phyloP scores from a whole-genome alignment of 2,888 invertebrate genomes.

The Furcula furcula region DNA sequence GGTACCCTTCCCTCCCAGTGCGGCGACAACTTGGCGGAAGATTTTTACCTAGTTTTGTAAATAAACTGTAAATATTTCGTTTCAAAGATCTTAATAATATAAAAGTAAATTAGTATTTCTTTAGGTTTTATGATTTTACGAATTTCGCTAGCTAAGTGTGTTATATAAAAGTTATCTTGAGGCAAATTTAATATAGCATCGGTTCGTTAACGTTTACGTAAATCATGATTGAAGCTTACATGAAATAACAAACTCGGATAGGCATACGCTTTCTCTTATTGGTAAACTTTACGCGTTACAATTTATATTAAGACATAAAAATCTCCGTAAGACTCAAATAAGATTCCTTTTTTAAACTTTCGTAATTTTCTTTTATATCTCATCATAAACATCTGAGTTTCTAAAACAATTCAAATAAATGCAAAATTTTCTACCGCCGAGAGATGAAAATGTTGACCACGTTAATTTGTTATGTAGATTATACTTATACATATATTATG shows the following conservation, averaged over 20 bases:
- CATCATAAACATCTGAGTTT: slow-evolving; percentile 1
- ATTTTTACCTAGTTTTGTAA: no score
- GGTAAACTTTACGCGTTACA: slow-evolving; percentile 1
- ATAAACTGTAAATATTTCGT: no score
- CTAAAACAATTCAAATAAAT: slow-evolving; percentile 2
- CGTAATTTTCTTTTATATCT: slow-evolving; percentile 1
- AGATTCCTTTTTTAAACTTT: neutral
- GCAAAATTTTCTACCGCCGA: neutral
- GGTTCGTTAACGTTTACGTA: neutral
- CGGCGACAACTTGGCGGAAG: no score
- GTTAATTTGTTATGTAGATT: neutral
- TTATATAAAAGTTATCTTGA: neutral
- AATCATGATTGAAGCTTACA: neutral
- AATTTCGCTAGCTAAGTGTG: no score
- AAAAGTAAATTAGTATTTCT: no score
- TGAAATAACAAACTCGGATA: neutral
- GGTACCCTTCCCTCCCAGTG: no score
- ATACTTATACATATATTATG: neutral
- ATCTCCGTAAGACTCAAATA: neutral
- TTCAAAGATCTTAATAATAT: no score
- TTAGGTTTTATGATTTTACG: no score
- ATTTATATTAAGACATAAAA: slow-evolving; percentile 2
- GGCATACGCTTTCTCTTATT: neutral
- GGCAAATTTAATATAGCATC: neutral
- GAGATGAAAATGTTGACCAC: neutral